Evolutionary conservation across 2,888 invertebrate species (phyloP).

Genomic region (Tyria jacobaeae): DNA sequence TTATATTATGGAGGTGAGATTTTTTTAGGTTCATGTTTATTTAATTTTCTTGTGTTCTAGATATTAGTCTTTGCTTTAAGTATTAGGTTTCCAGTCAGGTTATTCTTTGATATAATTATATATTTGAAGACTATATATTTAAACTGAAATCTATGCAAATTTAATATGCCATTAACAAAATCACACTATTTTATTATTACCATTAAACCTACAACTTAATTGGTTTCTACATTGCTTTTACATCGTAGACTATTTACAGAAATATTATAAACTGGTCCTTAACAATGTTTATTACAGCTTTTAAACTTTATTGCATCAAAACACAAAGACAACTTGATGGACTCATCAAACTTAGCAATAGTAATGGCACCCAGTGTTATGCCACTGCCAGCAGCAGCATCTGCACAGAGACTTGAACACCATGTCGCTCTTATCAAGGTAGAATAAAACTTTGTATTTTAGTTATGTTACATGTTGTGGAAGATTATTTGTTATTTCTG

Average conservation of each 20-base stretch:
- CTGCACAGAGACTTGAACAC: constrained; percentile 88
- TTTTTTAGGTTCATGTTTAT: no score
- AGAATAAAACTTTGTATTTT: constrained; percentile 13
- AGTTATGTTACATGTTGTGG: neutral
- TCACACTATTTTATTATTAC: no score
- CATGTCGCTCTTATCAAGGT: constrained; percentile 91
- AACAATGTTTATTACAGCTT: constrained; percentile 76
- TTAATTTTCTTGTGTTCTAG: no score
- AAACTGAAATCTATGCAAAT: no score
- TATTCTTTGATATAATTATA: no score
- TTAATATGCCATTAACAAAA: no score
- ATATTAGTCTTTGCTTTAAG: no score
- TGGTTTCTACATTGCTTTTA: no score
- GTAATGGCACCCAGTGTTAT: constrained; percentile 95
- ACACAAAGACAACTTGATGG: constrained; percentile 93
- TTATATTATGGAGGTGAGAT: constrained; percentile 91
- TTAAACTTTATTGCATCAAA: constrained; percentile 89
- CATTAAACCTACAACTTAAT: no score
- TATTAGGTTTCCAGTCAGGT: no score
- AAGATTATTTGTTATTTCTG: no score
- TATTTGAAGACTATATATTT: no score
- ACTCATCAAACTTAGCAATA: constrained; percentile 93
- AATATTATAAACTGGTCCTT: neutral
- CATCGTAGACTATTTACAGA: neutral
- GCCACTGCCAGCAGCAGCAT: constrained; percentile 90